Evolutionary conservation across 2,888 invertebrate species (phyloP), one percentile per base, ranked within the genome.

Genomic region (Athetis lepigone): DNA sequence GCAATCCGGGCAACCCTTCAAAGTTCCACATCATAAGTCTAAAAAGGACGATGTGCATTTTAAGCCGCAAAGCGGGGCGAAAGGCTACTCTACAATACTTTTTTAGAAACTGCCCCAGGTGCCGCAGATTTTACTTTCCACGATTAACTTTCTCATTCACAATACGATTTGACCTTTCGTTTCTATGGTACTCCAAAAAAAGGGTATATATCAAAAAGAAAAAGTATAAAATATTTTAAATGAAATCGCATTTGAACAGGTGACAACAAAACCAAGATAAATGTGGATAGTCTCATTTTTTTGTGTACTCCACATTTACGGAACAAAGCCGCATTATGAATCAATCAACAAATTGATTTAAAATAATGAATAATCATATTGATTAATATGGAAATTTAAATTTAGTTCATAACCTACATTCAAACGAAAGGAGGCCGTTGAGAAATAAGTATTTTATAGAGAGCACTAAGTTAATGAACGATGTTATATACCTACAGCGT

Each of bases 71-170:
- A 66, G 69, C 74, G 76, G 79, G 75, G 77, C 78, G 80, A 83
- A 82, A 82, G 79, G 80, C 79, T 77, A 70, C 74, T 72, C 64
- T 74, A 71, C 40, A 81, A 80, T 83, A 81, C 81, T 83, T 85
- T 86, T 89, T 90, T 91, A 88, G 89, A 90, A 91, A 90, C 85
- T 84, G 86, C 85, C 88, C 85, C 85, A 80, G 89, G 87, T 87
- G 88, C 88, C 85, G 80, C 87, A 87, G 89, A 90, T 90, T 89
- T 85, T 90, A 93, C 94, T 94, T 94, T 94, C 93, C 92, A 91
- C 91, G 91, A 93, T 93, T 91, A 93, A 94, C 94, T 94, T 94
- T 94, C 94, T 92, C 92, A 89, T 92, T 92, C 88, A 91, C 91
- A 92, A 92, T 91, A 88, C 88, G 87, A 89, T 85, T 87, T 92